Base-by-base conservation (phyloP, 2,113 vertebrate genomes). In the Grantiella picta region DNA sequence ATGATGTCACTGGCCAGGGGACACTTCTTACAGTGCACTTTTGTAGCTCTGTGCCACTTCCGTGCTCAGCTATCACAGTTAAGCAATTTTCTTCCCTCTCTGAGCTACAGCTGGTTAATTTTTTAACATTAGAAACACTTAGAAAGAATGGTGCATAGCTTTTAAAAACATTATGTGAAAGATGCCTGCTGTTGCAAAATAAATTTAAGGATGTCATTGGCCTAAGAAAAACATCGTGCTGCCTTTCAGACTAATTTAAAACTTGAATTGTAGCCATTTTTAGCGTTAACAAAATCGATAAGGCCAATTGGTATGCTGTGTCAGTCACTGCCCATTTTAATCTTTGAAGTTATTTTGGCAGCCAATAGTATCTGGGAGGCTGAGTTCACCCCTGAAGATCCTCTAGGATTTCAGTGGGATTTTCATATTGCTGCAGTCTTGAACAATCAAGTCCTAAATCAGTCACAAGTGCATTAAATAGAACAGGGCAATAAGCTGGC, bases 181-280 rank as follows among this genome's bases (percentile, higher is more conserved):
- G 61, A 44, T 77, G 56, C 40, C 25, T 4, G 5, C 76, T 73
- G 25, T 64, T 60, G 61, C 56, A 49, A 95, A 94, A 96, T 73
- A 89, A 70, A 83, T 93, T 83, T 81, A 60, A 73, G 79, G n/a
- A 81, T 49, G 35, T 33, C n/a, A 33, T 52, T 73, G 64, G 27
- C 35, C 96, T 80, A 85, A 65, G 36, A 61, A 90, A 87, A 94
- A 44, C 38, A 44, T 15, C 0, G 0, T 81, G 28, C 56, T 75
- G 63, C 63, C 69, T 92, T 90, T 86, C 64, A 35, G 40, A 42
- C 36, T 94, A 70, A 95, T 95, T 88, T 94, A 86, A 91, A 94
- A 63, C 47, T 92, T 96, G 95, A 94, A 92, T n/a, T 77, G 59
- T 15, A 64, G 92, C 90, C 93, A 96, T 88, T 92, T 96, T 92